Evolutionary conservation across 2,797 vertebrate genomes (phyloP), one percentile per base, ranked within the genome.

Genomic region (Fundulus diaphanus): DNA sequence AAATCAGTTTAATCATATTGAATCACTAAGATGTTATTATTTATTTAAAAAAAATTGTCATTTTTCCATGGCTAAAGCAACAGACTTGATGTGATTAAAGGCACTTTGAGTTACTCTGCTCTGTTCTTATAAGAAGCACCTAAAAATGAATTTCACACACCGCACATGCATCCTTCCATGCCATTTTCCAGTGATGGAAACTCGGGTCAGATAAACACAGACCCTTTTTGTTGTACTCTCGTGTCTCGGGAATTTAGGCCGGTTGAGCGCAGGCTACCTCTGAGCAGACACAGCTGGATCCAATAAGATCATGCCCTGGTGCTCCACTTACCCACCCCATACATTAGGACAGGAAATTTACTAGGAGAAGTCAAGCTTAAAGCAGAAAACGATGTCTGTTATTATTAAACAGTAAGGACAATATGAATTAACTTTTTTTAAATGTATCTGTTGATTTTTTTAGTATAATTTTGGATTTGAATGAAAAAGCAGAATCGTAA

Each of bases 321-420:
- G 73, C 74, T 80, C 66, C 90, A 87, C 87, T 92, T 90, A 89
- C 69, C 68, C 78, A 84, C 90, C 92, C 78, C 83, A 89, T 93
- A 90, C 84, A 78, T 93, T 91, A 83, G 82, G 90, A 89, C 82
- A 89, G 91, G 87, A 94, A 72, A 87, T 85, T 81, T 77, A 73
- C 63, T 78, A 77, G 76, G 78, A 80, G 87, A 91, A 68, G 61
- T 70, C 16, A 16, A 46, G 12, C 6, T 49, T 54, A 68, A 51
- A 44, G 44, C 7, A 48, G 3, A 59, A 27, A 16, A 27, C 22
- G 20, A 12, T 33, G 37, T 20, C 0, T 18, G 11, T 42, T 31
- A n/a, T 13, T 44, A 29, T 73, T 31, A 37, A 42, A 65, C n/a
- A 13, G 15, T n/a, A n/a, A 52, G 9, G 37, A 13, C 56, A n/a